phyloP scores from a whole-genome alignment of 2,113 vertebrate genomes.

The Stigmatopora argus region DNA sequence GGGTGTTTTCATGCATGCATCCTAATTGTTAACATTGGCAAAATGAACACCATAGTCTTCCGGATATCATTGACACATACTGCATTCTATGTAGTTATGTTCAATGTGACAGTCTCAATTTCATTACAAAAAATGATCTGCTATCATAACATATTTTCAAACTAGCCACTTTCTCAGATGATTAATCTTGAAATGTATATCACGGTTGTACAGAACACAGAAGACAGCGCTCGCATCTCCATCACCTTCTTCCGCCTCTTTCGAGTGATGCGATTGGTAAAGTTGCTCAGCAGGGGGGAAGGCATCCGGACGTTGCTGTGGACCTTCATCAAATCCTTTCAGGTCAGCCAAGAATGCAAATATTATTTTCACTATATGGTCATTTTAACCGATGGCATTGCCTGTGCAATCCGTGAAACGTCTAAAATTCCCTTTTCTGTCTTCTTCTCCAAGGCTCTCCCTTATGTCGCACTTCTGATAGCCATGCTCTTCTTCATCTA shows the following conservation, averaged over 20 bases:
- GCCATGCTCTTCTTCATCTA: conserved; percentile 99
- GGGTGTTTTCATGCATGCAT: conserved; percentile 34
- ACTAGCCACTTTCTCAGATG: not conserved
- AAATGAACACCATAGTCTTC: not conserved
- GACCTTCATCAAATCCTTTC: conserved; percentile 99
- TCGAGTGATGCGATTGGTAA: conserved; percentile 97
- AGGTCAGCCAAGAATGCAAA: conserved; percentile 70
- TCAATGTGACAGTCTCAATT: conserved; percentile 13
- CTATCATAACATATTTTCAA: not conserved
- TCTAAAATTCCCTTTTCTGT: not conserved
- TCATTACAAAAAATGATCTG: not conserved
- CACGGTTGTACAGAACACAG: conserved; percentile 78
- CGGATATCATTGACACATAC: not conserved
- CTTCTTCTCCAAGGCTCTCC: conserved; percentile 78
- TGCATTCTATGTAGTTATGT: not conserved
- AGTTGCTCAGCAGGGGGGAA: conserved; percentile 93
- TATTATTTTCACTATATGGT: not conserved
- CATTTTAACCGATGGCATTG: not conserved
- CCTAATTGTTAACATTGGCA: conserved; percentile 5
- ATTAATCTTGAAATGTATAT: not conserved
- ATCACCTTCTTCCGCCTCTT: conserved; percentile 99
- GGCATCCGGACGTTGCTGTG: conserved; percentile 94
- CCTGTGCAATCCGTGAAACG: not conserved
- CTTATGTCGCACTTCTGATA: conserved; percentile 94
- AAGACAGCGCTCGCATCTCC: conserved; percentile 96